phyloP scores from a whole-genome alignment of 30 jellyfish, hydroid and myxozoan species.

The Cassiopea xamachana region DNA sequence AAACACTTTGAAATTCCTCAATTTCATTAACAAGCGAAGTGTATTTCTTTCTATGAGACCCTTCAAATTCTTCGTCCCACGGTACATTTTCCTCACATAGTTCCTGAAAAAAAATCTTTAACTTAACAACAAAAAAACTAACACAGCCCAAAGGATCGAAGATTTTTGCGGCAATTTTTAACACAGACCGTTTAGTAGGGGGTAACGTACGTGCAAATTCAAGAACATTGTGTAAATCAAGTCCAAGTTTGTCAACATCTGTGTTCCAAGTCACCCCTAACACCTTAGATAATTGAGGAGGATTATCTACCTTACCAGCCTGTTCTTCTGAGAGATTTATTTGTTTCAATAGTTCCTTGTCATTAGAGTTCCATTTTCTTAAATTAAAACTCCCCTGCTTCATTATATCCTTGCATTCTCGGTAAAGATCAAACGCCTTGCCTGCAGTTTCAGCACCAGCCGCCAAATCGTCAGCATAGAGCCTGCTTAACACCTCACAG shows the following conservation, averaged over 20 bases:
- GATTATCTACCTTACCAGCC: background rate
- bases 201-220: conserved; percentile 9
- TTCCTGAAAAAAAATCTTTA: background rate
- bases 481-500: background rate
- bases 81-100: background rate
- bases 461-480: conserved; percentile 54
- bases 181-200: background rate
- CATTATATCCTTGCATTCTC: conserved; percentile 4
- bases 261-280: conserved; percentile 26
- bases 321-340: conserved; percentile 2
- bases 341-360: conserved; percentile 17
- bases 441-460: background rate
- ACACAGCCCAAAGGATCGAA: background rate
- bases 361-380: conserved; percentile 31
- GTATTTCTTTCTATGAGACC: background rate
- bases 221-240: background rate
- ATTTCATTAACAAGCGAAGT: background rate
- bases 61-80: background rate
- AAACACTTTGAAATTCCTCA: background rate
- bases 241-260: background rate
- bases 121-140: background rate
- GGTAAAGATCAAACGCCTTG: conserved; percentile 17
- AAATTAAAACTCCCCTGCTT: conserved; percentile 22
- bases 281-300: background rate
- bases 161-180: background rate